Conservation (phyloP, 2,113 vertebrate species). For the Pangasianodon gigas region DNA sequence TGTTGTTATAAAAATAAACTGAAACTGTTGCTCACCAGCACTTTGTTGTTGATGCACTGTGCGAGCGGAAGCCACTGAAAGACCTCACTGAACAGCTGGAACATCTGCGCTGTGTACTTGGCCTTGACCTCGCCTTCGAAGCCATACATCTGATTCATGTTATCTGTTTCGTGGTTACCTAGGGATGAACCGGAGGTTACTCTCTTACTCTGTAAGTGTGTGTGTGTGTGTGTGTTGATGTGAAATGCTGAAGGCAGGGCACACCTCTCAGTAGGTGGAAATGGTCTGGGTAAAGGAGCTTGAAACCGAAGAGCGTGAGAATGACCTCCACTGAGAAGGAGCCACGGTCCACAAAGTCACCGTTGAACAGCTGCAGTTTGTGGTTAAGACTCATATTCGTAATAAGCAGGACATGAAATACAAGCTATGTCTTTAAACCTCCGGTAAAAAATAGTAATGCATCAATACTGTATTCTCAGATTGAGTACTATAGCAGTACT, state of each 20-base stretch:
- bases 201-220: not conserved
- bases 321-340: slow-evolving; percentile 95
- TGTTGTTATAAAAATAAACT: no score
- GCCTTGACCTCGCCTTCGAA: slow-evolving; percentile 95
- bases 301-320: slow-evolving; percentile 91
- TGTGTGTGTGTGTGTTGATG: not conserved
- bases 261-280: slow-evolving; percentile 89
- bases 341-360: slow-evolving; percentile 91
- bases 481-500: no score
- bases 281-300: slow-evolving; percentile 87
- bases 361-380: slow-evolving; percentile 86
- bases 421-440: not conserved
- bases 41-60: slow-evolving; percentile 89
- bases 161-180: slow-evolving; percentile 97
- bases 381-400: slow-evolving; percentile 31
- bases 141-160: slow-evolving; percentile 98
- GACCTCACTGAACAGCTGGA: slow-evolving; percentile 93
- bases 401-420: not conserved
- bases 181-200: not conserved
- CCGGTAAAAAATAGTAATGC: not conserved
- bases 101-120: slow-evolving; percentile 96
- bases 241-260: slow-evolving; percentile 30
- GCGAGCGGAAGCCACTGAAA: slow-evolving; percentile 94
- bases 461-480: not conserved
- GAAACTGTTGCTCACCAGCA: slow-evolving; percentile 77